phyloP scores from a whole-genome alignment of 2,113 vertebrate genomes.

The Gasterosteus nipponicus region DNA sequence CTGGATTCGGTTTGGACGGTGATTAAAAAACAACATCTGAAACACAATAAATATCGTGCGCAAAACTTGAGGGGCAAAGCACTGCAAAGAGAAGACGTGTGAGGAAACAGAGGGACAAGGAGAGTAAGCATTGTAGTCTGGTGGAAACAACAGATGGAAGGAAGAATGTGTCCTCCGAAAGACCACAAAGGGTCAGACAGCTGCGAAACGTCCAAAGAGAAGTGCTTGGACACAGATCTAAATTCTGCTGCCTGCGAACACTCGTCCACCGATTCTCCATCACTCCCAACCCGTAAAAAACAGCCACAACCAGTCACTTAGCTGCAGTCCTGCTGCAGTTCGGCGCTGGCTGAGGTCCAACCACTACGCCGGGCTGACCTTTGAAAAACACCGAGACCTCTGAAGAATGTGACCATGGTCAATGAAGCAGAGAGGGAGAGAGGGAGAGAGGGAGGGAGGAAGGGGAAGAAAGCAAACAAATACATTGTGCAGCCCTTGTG shows the following conservation, averaged over 20 bases:
- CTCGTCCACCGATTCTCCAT: slow-evolving; percentile 65
- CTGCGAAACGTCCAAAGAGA: slow-evolving; percentile 35
- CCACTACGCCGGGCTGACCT: slow-evolving; percentile 69
- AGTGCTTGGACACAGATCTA: slow-evolving; percentile 43
- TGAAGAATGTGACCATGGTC: slow-evolving; percentile 79
- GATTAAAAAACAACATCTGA: slow-evolving; percentile 11
- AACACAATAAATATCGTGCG: no score
- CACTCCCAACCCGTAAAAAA: slow-evolving; percentile 69
- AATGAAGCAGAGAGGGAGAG: slow-evolving; percentile 64
- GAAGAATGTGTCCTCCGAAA: slow-evolving; percentile 13
- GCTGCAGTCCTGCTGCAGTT: slow-evolving; percentile 56
- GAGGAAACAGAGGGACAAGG: background rate
- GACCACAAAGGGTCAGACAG: slow-evolving; percentile 2
- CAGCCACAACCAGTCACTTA: slow-evolving; percentile 61
- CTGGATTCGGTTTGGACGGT: slow-evolving; percentile 20
- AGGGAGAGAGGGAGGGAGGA: slow-evolving; percentile 23
- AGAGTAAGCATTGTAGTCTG: background rate
- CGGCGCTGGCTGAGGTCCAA: slow-evolving; percentile 66
- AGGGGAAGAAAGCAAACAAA: slow-evolving; percentile 69
- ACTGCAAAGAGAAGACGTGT: background rate
- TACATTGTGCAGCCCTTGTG: slow-evolving; percentile 62
- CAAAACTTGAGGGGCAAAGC: background rate
- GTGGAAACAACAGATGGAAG: slow-evolving; percentile 1
- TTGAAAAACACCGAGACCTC: slow-evolving; percentile 77
- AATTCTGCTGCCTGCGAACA: slow-evolving; percentile 68